Base-by-base conservation (phyloP, 2,888 invertebrate species). In the Acrocyrtus sp. region DNA sequence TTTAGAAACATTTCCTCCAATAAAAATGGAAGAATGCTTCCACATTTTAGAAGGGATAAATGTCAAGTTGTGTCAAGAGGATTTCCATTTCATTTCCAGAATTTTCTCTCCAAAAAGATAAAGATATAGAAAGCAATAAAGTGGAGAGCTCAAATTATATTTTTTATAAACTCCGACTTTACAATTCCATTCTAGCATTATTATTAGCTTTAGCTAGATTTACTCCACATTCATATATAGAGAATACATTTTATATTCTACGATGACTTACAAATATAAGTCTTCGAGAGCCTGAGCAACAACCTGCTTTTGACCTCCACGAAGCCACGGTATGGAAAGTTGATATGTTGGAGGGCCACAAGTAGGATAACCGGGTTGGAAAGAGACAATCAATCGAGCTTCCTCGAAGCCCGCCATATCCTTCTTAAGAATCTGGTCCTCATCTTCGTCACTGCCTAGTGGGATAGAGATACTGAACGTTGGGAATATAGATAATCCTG, bases 261-360 rank as follows among this genome's bases (percentile, higher is more conserved):
- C n/a, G n/a, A n/a, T 79, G 82, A 86, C 89, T 86, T 87, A 92
- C 92, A 89, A 85, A 84, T 89, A 91, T 76, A 91, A 86, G 80
- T 89, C 87, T 80, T 90, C 87, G 81, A 92, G 85, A 21, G 86
- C 84, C 69, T 84, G 83, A 66, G 86, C 86, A 1, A 93, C 84
- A 34, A 85, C 82, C 72, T 85, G 84, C 82, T 91, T 91, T 45
- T 87, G 86, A 45, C 86, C 84, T 60, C 88, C 86, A 57, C 87
- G 86, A 83, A 93, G 86, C 87, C 89, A 89, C 0, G 92, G 92
- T 0, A 92, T 92, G 60, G 91, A 90, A 43, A 92, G 82, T 82
- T 90, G 89, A 83, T 89, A 92, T 75, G 85, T 86, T 0, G 93
- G 92, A 1, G 92, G 90, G 0, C 87, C 84, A 34, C 84, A 81